Conservation (phyloP, 2,113 vertebrate species). For the Halichoeres trimaculatus region DNA sequence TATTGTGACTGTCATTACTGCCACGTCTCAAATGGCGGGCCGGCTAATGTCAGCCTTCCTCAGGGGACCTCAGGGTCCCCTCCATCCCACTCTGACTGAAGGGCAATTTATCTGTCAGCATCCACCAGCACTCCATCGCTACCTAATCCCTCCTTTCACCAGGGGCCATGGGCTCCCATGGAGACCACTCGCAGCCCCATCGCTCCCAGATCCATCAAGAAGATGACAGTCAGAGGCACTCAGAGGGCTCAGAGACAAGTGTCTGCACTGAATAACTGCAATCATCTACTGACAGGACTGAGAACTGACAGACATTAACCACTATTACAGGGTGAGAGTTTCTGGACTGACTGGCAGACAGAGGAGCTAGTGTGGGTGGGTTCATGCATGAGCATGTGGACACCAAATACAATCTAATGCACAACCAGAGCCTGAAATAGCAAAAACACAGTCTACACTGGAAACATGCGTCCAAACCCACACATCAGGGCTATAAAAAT, state of each 20-base stretch:
- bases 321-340: conserved; percentile 20
- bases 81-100: conserved; percentile 74
- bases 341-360: conserved; percentile 35
- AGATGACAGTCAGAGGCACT: conserved; percentile 60
- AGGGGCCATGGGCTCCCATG: conserved; percentile 64
- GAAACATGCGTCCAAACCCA: conserved; percentile 35
- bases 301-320: conserved; percentile 33
- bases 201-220: conserved; percentile 62
- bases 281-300: conserved; percentile 58
- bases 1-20: conserved; percentile 79
- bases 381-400: conserved; percentile 48
- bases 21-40: conserved; percentile 73
- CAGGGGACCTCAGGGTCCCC: conserved; percentile 69
- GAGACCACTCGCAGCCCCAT: conserved; percentile 58
- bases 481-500: conserved; percentile 42
- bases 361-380: conserved; percentile 56
- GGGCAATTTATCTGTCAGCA: conserved; percentile 85
- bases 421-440: conserved; percentile 56
- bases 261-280: conserved; percentile 54
- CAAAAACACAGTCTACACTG: conserved; percentile 18
- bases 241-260: conserved; percentile 70
- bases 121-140: conserved; percentile 66
- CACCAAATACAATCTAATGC: conserved; percentile 53
- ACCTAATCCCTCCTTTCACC: conserved; percentile 76
- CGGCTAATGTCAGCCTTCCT: conserved; percentile 74